These are phyloP conservation scores for Bombus haemorrhoidalis DNA, from an alignment of 1,140 invertebrate species.

Conservation along the genomic window DNA sequence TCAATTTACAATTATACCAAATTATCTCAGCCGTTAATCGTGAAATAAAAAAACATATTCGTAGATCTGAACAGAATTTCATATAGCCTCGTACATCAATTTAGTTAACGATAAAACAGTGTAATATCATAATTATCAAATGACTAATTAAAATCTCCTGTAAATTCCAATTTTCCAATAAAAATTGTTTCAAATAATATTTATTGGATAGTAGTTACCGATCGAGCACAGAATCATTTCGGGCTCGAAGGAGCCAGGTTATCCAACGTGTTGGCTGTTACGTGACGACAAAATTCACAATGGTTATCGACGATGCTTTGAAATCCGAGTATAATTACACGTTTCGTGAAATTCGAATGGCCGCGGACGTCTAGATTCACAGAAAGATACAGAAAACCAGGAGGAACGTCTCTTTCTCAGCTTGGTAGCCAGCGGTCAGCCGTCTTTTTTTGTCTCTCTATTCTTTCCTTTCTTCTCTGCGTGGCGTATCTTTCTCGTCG, in stretches of 20 bases:
- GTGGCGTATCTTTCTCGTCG: constrained; percentile 20
- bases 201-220: neutral
- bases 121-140: neutral
- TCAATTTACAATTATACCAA: too few species aligned
- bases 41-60: neutral
- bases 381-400: neutral
- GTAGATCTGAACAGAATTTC: too few species aligned
- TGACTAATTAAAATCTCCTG: neutral
- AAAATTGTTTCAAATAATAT: too few species aligned
- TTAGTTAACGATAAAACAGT: neutral
- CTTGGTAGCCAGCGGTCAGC: neutral
- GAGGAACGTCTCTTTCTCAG: neutral
- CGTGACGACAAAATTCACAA: neutral
- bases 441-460: constrained; percentile 11
- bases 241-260: neutral
- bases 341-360: constrained; percentile 2
- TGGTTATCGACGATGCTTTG: neutral
- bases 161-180: neutral
- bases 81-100: neutral
- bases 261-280: neutral
- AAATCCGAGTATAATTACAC: neutral
- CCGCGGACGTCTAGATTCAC: neutral
- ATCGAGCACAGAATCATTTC: neutral
- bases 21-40: neutral
- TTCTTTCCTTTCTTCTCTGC: constrained; percentile 23